phyloP scores from a whole-genome alignment of 2,113 vertebrate genomes.

The Anas platyrhynchos region DNA sequence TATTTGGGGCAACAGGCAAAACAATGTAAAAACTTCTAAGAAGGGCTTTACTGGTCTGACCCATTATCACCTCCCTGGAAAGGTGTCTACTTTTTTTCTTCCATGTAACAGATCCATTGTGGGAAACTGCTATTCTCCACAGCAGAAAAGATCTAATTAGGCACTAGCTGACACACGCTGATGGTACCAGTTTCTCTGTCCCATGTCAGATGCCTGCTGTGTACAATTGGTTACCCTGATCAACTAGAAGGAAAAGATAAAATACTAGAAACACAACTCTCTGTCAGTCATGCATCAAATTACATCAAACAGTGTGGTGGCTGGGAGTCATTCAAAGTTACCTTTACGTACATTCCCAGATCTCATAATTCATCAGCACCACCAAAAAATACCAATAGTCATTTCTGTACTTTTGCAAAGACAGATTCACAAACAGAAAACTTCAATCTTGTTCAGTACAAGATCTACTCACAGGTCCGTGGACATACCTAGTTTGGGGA shows the following conservation, averaged over 20 bases:
- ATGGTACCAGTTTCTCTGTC: not conserved
- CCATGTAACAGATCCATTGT: not conserved
- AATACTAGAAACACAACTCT: not conserved
- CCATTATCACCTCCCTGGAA: not conserved
- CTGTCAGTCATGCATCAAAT: conserved; percentile 14
- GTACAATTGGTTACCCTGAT: not conserved
- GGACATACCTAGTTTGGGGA: not conserved
- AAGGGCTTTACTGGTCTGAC: not conserved
- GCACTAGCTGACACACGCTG: not conserved
- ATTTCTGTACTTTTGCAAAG: not conserved
- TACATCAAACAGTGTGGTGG: not conserved
- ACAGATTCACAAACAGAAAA: not conserved
- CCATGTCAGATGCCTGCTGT: not conserved
- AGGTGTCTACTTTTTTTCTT: not conserved
- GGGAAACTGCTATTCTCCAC: not conserved
- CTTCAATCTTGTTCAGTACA: not conserved
- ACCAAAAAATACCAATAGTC: not conserved
- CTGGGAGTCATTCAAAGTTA: not conserved
- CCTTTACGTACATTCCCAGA: not conserved
- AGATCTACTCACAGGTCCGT: not conserved
- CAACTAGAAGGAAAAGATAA: conserved; percentile 12
- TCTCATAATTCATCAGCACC: not conserved
- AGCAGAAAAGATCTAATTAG: conserved; percentile 28
- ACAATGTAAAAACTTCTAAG: not conserved
- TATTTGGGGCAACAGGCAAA: not conserved